Conservation (phyloP, 2,113 vertebrate genomes). For the Lophotis ruficrista region DNA sequence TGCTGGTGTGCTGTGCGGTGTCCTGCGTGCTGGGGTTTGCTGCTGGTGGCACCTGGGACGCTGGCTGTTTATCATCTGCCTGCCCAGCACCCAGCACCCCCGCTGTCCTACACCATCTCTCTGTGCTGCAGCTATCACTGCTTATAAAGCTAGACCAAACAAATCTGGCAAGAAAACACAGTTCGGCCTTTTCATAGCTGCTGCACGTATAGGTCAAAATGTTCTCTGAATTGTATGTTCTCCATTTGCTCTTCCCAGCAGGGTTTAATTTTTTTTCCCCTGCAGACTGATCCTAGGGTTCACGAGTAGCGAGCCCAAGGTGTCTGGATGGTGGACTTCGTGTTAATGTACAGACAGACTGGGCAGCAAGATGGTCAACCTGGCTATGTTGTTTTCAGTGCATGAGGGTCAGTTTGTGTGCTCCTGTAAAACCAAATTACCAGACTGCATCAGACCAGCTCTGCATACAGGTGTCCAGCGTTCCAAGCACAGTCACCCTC, state of each 20-base stretch:
- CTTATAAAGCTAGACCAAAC: neutral
- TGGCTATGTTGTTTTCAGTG: neutral
- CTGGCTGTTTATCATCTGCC: neutral
- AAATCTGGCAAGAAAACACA: neutral
- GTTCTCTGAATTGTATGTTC: neutral
- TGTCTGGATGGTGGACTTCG: neutral
- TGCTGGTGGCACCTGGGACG: neutral
- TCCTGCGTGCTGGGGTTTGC: neutral
- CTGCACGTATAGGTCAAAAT: neutral
- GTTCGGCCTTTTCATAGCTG: neutral
- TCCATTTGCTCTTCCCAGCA: neutral
- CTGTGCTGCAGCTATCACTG: neutral
- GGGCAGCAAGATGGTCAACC: neutral
- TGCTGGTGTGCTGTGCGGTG: neutral
- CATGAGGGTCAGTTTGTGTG: neutral
- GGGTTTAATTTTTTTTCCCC: neutral
- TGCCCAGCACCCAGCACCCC: neutral
- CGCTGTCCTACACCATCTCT: neutral
- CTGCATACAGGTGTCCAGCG: rapidly evolving
- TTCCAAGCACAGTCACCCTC: neutral
- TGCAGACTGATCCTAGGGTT: neutral
- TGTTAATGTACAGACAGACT: neutral
- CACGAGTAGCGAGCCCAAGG: neutral
- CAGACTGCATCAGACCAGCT: neutral
- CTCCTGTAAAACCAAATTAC: neutral